Evolutionary conservation across 2,113 vertebrate genomes (phyloP).

Genomic region (Heloderma charlesbogerti): DNA sequence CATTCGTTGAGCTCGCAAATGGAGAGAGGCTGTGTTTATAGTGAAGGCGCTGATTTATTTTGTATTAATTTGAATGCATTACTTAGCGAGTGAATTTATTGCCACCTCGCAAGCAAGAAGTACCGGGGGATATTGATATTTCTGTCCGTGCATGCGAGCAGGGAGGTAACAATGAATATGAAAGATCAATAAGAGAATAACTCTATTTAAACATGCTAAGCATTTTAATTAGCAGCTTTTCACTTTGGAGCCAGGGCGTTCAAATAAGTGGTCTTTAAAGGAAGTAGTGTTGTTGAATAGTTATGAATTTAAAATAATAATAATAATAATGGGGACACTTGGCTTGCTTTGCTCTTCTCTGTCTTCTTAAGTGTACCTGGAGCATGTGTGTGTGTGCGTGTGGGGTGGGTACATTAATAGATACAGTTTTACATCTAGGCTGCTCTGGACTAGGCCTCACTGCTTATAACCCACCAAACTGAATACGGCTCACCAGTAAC

Average conservation of each 20-base stretch:
- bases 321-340: neutral
- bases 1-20: conserved; percentile 21
- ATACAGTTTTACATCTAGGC: neutral
- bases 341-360: neutral
- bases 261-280: conserved; percentile 7
- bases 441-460: neutral
- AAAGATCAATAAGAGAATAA: conserved; percentile 52
- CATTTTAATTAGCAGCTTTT: conserved; percentile 44
- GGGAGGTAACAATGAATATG: conserved; percentile 40
- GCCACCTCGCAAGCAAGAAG: neutral
- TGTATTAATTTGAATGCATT: conserved; percentile 47
- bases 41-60: conserved; percentile 13
- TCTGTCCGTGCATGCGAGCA: neutral
- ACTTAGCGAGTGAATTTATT: conserved; percentile 33
- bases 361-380: neutral
- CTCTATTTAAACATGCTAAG: conserved; percentile 40
- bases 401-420: neutral
- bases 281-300: neutral
- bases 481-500: neutral
- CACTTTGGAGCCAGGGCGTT: conserved; percentile 2
- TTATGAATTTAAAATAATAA: neutral
- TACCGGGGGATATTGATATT: conserved; percentile 21
- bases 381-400: too few species aligned
- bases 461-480: neutral
- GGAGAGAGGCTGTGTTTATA: neutral